phyloP scores from a whole-genome alignment of 2,888 invertebrate genomes.

The Ethmia dodecea region DNA sequence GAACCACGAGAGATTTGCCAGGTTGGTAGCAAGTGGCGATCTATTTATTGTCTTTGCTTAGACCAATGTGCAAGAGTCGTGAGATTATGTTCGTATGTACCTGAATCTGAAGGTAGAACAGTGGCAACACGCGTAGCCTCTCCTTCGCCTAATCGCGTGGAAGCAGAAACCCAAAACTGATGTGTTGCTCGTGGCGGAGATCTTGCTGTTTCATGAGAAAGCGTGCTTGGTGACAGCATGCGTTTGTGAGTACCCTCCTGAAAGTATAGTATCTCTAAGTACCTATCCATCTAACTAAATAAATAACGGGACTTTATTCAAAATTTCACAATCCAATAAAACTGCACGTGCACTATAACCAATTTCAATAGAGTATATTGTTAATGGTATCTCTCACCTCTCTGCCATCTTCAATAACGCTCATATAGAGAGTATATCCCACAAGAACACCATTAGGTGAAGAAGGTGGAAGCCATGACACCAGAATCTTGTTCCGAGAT shows the following conservation, averaged over 20 bases:
- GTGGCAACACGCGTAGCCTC: slow-evolving; percentile 87
- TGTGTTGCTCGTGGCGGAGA: slow-evolving; percentile 85
- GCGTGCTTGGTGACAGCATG: slow-evolving; percentile 82
- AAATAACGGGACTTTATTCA: too few species aligned
- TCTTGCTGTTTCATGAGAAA: slow-evolving; percentile 83
- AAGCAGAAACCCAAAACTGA: slow-evolving; percentile 85
- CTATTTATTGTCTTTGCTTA: too few species aligned
- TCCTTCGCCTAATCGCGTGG: slow-evolving; percentile 90
- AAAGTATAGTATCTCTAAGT: background rate
- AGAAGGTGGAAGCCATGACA: slow-evolving; percentile 93
- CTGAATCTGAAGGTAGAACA: slow-evolving; percentile 84
- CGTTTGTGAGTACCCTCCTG: slow-evolving; percentile 87
- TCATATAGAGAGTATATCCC: slow-evolving; percentile 90
- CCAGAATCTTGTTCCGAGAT: slow-evolving; percentile 89
- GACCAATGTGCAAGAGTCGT: too few species aligned
- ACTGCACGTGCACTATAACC: background rate
- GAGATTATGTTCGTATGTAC: too few species aligned
- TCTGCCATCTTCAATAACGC: slow-evolving; percentile 85
- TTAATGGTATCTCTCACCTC: slow-evolving; percentile 68
- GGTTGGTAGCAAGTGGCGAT: too few species aligned
- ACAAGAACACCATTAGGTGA: slow-evolving; percentile 90
- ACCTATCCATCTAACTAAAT: background rate
- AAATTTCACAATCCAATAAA: background rate
- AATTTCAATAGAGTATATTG: too few species aligned
- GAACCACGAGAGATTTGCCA: too few species aligned